Conservation (phyloP, 2,113 vertebrate genomes). For the Mirza zaza region DNA sequence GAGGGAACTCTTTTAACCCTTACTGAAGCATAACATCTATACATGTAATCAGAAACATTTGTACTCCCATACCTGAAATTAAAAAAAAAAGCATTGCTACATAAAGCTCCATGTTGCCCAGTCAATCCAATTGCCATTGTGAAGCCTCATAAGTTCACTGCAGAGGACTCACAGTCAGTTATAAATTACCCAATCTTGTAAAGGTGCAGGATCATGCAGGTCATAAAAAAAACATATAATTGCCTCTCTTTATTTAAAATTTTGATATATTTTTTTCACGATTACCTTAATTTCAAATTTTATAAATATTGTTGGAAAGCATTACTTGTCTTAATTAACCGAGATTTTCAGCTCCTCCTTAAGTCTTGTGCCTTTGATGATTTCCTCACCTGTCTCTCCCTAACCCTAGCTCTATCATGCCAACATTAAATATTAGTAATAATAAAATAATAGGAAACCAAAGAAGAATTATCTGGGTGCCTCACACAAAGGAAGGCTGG, state of each 20-base stretch:
- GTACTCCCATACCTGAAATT: no score
- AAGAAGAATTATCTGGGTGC: background rate
- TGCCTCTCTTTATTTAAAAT: background rate
- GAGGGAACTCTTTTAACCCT: no score
- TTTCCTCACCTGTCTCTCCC: background rate
- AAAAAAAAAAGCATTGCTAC: no score
- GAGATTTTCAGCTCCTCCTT: background rate
- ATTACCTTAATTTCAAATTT: background rate
- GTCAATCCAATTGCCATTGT: background rate
- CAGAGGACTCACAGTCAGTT: accelerated
- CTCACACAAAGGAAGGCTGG: background rate
- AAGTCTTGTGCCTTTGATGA: background rate
- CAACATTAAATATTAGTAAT: background rate
- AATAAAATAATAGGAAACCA: background rate
- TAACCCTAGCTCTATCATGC: background rate
- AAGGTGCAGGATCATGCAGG: accelerated
- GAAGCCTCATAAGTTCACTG: background rate
- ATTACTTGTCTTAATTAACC: background rate
- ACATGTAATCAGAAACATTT: no score
- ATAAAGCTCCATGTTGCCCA: accelerated
- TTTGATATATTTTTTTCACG: background rate
- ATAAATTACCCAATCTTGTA: background rate
- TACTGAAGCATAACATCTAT: no score
- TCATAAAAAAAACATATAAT: background rate
- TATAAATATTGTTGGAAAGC: background rate